These are phyloP conservation scores for Eilema depressum DNA, from an alignment of 2,888 invertebrate species.

Conservation along the genomic window DNA sequence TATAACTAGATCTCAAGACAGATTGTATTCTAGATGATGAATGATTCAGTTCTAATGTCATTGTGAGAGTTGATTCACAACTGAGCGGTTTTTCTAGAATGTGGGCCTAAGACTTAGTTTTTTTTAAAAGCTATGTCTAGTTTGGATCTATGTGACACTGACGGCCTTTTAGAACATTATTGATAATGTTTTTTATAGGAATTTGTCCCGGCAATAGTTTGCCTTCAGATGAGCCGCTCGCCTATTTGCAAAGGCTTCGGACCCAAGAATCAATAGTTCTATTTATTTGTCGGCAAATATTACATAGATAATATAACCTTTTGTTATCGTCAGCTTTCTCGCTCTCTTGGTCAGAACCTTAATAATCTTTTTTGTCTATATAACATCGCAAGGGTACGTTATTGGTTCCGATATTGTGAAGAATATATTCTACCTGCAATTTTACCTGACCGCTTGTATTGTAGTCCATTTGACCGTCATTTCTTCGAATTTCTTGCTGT, in stretches of 20 bases:
- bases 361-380: slow-evolving; percentile 44
- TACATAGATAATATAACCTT: slow-evolving; percentile 22
- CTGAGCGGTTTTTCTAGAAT: no score
- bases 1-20: no score
- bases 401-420: slow-evolving; percentile 45
- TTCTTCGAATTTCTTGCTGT: slow-evolving; percentile 31
- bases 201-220: neutral
- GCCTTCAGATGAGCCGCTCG: neutral
- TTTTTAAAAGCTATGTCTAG: no score
- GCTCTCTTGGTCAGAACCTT: slow-evolving; percentile 30
- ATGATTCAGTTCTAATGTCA: no score
- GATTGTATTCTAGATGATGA: no score
- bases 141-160: neutral
- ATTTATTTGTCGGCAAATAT: slow-evolving; percentile 22
- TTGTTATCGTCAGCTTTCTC: slow-evolving; percentile 33
- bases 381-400: slow-evolving; percentile 29
- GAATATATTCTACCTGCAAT: slow-evolving; percentile 54
- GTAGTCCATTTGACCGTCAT: slow-evolving; percentile 27
- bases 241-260: slow-evolving; percentile 1
- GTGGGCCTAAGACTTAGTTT: no score
- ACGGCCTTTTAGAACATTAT: neutral
- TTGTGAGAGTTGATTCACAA: no score
- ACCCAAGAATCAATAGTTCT: slow-evolving; percentile 4
- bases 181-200: neutral
- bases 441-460: slow-evolving; percentile 54